These are phyloP conservation scores for Arctocebus calabarensis DNA, from an alignment of 2,797 vertebrate genomes.

Conservation along the genomic window DNA sequence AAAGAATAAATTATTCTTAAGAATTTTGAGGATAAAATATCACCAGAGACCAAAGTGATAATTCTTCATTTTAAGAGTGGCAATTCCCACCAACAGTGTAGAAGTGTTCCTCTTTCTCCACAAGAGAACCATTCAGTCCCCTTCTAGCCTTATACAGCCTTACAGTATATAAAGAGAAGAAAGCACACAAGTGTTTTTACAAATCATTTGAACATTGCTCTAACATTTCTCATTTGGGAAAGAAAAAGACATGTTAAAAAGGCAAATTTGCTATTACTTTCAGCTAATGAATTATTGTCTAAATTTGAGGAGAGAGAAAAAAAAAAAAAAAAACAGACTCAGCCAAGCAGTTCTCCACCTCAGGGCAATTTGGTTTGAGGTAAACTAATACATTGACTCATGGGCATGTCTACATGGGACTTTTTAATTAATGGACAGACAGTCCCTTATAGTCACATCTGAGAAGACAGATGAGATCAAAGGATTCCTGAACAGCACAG, in stretches of 20 bases:
- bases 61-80: neutral
- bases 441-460: slow-evolving; percentile 4
- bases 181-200: neutral
- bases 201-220: slow-evolving; percentile 3
- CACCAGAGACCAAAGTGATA: neutral
- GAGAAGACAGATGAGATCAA: slow-evolving; percentile 44
- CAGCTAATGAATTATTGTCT: neutral
- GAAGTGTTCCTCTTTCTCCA: too few species aligned
- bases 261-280: neutral
- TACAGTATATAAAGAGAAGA: neutral
- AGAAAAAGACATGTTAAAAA: slow-evolving; percentile 30
- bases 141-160: neutral
- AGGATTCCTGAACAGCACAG: slow-evolving; percentile 6
- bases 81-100: too few species aligned
- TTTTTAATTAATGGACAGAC: neutral
- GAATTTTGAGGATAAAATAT: neutral
- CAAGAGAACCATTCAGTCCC: neutral
- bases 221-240: slow-evolving; percentile 27
- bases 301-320: neutral
- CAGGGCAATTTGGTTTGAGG: slow-evolving; percentile 44
- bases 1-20: neutral
- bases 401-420: neutral
- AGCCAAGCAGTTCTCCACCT: neutral
- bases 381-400: slow-evolving; percentile 39
- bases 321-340: neutral